A percentile compares a stretch with the other conserved stretches of the same genome.
These are phyloP conservation scores for Euleptes europaea DNA, from an alignment of 2,113 vertebrate genomes.

Conservation along the genomic window DNA sequence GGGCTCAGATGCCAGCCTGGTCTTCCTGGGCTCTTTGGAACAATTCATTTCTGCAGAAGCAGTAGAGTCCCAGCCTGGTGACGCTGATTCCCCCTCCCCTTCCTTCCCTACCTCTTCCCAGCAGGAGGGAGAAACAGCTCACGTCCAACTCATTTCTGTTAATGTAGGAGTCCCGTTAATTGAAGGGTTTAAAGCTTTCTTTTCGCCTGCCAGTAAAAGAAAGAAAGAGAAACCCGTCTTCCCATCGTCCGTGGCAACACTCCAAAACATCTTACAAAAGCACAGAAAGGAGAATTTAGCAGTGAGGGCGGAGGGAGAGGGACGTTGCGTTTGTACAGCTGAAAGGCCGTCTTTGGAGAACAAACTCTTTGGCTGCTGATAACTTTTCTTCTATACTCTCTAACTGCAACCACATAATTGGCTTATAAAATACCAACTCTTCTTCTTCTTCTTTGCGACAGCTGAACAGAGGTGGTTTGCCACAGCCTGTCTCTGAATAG, in stretches of 20 bases:
- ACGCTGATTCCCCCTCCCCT: background rate
- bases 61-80: background rate
- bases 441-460: no score
- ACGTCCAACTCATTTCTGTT: constrained; percentile 45
- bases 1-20: constrained; percentile 31
- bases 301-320: no score
- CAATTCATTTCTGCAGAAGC: constrained; percentile 45
- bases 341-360: background rate
- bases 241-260: background rate
- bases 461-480: background rate
- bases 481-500: no score
- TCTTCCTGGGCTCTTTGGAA: constrained; percentile 38
- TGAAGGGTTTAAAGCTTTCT: constrained; percentile 52
- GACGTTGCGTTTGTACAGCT: background rate
- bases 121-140: constrained; percentile 57
- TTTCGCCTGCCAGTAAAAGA: background rate
- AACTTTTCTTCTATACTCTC: background rate
- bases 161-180: constrained; percentile 60
- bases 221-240: background rate
- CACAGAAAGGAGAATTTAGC: background rate
- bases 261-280: background rate
- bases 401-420: background rate
- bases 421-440: no score
- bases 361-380: background rate
- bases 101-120: constrained; percentile 48